Base-by-base conservation (phyloP, 2,113 vertebrate genomes). In the Haemorhous mexicanus region DNA sequence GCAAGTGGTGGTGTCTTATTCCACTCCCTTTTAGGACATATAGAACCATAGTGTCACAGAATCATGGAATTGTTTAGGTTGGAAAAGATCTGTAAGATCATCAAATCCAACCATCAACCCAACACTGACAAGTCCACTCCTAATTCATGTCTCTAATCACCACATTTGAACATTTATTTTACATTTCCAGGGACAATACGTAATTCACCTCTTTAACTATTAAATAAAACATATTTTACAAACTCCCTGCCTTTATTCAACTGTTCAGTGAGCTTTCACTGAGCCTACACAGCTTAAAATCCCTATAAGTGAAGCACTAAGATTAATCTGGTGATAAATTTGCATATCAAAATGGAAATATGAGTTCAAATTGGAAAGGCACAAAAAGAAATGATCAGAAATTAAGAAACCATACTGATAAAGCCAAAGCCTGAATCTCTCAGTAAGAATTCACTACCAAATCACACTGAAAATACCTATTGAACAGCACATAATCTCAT, bases 401-500 rank as follows among this genome's bases (percentile, higher is more conserved):
- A 84, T 72, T 55, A 83, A 73, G 69, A 68, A 89, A 41, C 4
- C 35, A 3, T 9, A 32, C 30, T 18, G 43, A 76, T 79, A 80
- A 82, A 93, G 21, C n/a, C 33, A 35, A 88, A 44, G 19, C 50
- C 56, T 58, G 55, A 33, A 90, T 87, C 23, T 59, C 58, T 77
- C 55, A 47, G 22, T n/a, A 55, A 63, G 73, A 59, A 88, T 58
- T 89, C 27, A 10, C 28, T 37, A 15, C 19, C 50, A 63, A 95
- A 68, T 72, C 61, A 77, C 44, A 82, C 47, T 56, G 35, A 92
- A 95, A 85, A 84, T 37, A 61, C 24, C 32, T 87, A 61, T 14
- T 68, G 89, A 39, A 74, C 39, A 75, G 7, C 55, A 86, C 52
- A 93, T 81, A 96, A 88, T 96, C 87, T 89, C n/a, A 67, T 84